Percentiles rank a stretch among this genome's conserved stretches.
Conservation (phyloP, 2,888 invertebrate genomes). For the Protonemura montana region DNA sequence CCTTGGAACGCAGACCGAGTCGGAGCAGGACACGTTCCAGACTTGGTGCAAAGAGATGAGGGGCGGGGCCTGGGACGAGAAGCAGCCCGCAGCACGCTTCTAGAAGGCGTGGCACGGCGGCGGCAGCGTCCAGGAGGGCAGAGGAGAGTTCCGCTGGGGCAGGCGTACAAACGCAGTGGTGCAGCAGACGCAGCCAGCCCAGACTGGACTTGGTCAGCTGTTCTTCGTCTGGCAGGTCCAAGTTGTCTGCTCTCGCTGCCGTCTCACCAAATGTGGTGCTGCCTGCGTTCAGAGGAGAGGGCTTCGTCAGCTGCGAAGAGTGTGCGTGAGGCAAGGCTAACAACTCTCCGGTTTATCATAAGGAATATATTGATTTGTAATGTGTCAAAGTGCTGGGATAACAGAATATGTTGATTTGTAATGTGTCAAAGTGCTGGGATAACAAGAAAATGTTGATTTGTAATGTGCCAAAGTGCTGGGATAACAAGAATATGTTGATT, state of each 20-base stretch:
- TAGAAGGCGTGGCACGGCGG: conserved; percentile 70
- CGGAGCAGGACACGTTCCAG: conserved; percentile 75
- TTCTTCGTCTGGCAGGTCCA: conserved; percentile 64
- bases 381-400: no score
- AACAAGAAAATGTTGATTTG: no score
- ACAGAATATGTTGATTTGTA: no score
- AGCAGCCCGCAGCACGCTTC: conserved; percentile 71
- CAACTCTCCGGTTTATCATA: no score
- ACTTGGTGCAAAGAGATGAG: conserved; percentile 69
- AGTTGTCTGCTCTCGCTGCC: conserved; percentile 54
- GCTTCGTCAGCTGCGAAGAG: no score
- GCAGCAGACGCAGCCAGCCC: conserved; percentile 84
- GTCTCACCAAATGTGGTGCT: conserved; percentile 82
- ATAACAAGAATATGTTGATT: no score
- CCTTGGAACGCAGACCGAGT: conserved; percentile 71
- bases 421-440: no score
- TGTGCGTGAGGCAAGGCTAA: no score
- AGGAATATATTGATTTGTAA: no score
- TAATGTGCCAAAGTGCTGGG: no score
- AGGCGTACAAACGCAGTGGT: conserved; percentile 72
- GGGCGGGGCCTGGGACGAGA: conserved; percentile 70
- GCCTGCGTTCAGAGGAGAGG: not conserved
- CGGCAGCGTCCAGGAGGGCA: conserved; percentile 67
- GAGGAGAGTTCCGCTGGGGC: conserved; percentile 57
- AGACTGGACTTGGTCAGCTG: conserved; percentile 69